These are phyloP conservation scores for Synanthedon vespiformis DNA, from an alignment of 2,888 invertebrate species.

Conservation along the genomic window DNA sequence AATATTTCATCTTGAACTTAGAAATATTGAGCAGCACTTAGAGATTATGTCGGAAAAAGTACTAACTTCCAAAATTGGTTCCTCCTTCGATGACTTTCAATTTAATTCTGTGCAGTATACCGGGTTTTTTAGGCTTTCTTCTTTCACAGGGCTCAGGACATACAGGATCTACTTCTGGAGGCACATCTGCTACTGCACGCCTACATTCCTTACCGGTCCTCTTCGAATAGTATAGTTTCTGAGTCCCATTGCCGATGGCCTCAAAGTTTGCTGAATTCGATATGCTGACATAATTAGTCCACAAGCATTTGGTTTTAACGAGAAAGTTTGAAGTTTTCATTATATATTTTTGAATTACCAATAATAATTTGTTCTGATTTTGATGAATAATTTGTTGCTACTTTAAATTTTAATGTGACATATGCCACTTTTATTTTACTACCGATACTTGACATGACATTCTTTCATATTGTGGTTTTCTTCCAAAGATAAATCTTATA, in stretches of 20 bases:
- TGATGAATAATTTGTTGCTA: conserved; percentile 20
- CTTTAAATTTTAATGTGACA: conserved; percentile 7
- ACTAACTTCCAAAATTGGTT: conserved; percentile 58
- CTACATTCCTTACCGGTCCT: conserved; percentile 28
- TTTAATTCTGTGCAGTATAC: conserved; percentile 50
- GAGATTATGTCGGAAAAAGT: neutral
- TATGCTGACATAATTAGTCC: conserved; percentile 14
- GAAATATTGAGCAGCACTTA: neutral
- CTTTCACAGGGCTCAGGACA: conserved; percentile 35
- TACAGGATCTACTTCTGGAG: conserved; percentile 26
- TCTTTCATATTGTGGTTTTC: neutral
- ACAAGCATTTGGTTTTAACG: conserved; percentile 18
- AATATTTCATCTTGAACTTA: neutral
- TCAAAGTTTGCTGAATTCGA: conserved; percentile 10
- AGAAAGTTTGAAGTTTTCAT: conserved; percentile 15
- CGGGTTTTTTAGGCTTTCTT: conserved; percentile 23
- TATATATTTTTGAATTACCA: neutral
- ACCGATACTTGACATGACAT: conserved; percentile 1
- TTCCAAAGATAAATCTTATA: neutral
- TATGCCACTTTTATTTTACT: too few relatives aligned
- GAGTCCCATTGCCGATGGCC: conserved; percentile 5
- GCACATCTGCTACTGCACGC: conserved; percentile 39
- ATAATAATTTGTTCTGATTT: neutral
- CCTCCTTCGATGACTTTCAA: conserved; percentile 50
- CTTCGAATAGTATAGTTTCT: conserved; percentile 27